phyloP scores from a whole-genome alignment of 2,113 vertebrate species.

The Etheostoma spectabile region DNA sequence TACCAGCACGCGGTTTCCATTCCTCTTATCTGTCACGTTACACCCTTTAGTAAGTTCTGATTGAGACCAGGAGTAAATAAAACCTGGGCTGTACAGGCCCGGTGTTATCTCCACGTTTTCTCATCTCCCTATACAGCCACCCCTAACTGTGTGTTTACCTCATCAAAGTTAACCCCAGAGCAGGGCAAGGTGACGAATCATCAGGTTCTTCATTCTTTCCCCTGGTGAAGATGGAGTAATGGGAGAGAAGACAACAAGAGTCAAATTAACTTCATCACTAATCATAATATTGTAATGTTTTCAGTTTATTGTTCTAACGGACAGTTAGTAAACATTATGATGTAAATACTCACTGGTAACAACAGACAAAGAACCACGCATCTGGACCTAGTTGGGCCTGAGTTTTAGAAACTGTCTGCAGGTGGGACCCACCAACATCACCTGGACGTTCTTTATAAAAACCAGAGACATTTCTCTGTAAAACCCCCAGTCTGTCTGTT shows the following conservation, averaged over 20 bases:
- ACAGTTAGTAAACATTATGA: background rate
- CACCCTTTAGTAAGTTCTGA: slow-evolving; percentile 1
- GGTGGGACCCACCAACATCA: too few species aligned
- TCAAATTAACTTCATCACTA: background rate
- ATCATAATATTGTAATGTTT: background rate
- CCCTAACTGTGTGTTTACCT: background rate
- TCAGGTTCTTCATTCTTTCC: background rate
- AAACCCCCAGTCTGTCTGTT: too few species aligned
- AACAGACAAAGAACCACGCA: background rate
- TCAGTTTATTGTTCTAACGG: background rate
- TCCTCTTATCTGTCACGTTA: background rate
- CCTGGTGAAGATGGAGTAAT: background rate
- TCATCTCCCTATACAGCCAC: too few species aligned
- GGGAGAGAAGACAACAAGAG: background rate
- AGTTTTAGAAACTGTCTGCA: background rate
- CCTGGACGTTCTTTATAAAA: too few species aligned
- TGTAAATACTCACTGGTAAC: background rate
- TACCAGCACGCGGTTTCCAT: too few species aligned
- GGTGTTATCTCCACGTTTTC: fast-evolving
- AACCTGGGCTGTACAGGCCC: fast-evolving
- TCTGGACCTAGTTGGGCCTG: background rate
- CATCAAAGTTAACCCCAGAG: too few species aligned
- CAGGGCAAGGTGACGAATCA: background rate
- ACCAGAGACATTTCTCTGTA: too few species aligned
- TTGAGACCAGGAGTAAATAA: background rate